phyloP scores from a whole-genome alignment of 2,113 vertebrate genomes.

The Phrynosoma blainvillii region DNA sequence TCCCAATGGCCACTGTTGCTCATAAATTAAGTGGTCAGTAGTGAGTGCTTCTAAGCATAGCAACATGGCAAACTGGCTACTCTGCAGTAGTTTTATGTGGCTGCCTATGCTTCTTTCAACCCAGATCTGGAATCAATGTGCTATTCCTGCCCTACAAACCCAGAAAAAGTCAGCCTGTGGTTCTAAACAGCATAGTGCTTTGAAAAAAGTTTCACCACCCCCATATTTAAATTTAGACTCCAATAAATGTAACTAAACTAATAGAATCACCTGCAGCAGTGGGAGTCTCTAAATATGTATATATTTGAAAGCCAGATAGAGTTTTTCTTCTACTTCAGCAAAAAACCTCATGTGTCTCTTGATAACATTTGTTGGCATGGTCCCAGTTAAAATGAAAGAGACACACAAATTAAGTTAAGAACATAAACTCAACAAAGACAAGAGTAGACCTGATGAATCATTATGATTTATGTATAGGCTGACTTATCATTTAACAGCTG shows the following conservation, averaged over 20 bases:
- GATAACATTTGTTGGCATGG: slow-evolving; percentile 14
- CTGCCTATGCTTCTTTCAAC: not conserved
- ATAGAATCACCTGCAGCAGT: not conserved
- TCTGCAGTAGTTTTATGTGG: slow-evolving; percentile 4
- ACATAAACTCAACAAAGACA: no score
- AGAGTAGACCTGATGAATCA: no score
- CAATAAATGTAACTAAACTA: slow-evolving; percentile 11
- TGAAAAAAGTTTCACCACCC: slow-evolving; percentile 4
- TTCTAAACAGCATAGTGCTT: slow-evolving; percentile 18
- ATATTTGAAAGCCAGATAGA: not conserved
- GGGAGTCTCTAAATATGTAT: not conserved
- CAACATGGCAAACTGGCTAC: not conserved
- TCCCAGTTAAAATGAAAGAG: slow-evolving; percentile 45
- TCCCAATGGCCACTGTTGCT: not conserved
- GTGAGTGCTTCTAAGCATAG: not conserved
- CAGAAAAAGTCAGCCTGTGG: not conserved
- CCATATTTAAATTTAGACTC: slow-evolving; percentile 27
- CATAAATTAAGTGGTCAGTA: slow-evolving; percentile 17
- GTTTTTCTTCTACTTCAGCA: not conserved
- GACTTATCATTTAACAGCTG: no score
- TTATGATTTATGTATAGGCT: no score
- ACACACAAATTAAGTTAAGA: slow-evolving; percentile 19
- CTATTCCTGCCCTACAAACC: slow-evolving; percentile 29
- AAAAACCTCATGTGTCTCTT: slow-evolving; percentile 22
- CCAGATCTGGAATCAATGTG: not conserved